Evolutionary conservation across 2,888 invertebrate genomes (phyloP).

Genomic region (Lycaena phlaeas): DNA sequence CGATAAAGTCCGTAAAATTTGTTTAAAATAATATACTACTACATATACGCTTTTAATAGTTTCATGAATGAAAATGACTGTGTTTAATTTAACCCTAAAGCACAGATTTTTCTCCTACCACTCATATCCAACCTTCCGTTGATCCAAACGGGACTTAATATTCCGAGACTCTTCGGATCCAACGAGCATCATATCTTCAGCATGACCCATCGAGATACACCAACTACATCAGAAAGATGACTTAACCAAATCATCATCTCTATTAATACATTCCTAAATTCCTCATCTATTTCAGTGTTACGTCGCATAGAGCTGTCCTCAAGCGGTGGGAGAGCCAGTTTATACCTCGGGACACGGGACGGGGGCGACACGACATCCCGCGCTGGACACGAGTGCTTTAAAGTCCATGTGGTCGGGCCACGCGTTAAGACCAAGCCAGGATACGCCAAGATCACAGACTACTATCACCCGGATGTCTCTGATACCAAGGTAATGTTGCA

Average conservation of each 20-base stretch:
- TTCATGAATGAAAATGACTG: no score
- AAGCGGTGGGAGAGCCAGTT: constrained; percentile 32
- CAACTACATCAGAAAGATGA: not conserved
- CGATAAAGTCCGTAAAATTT: no score
- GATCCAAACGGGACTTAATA: not conserved
- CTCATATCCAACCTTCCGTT: not conserved
- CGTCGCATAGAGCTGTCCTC: constrained; percentile 51
- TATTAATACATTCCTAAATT: not conserved
- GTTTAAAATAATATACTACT: no score
- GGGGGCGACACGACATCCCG: constrained; percentile 22
- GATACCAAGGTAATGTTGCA: constrained; percentile 57
- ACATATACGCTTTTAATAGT: no score
- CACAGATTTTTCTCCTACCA: no score
- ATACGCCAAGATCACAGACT: constrained; percentile 74
- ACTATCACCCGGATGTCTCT: constrained; percentile 71
- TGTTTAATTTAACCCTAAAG: no score
- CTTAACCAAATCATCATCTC: not conserved
- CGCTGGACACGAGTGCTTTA: constrained; percentile 39
- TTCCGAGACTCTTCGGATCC: not conserved
- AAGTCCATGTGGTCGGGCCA: constrained; percentile 46
- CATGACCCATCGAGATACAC: not conserved
- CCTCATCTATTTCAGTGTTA: constrained; percentile 8
- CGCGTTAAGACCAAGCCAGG: constrained; percentile 54
- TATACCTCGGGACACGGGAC: constrained; percentile 43
- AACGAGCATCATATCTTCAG: not conserved